A percentile compares a stretch with the other conserved stretches of the same genome.
Evolutionary conservation across 2,113 vertebrate species (phyloP).

Genomic region (Nannospalax galili): DNA sequence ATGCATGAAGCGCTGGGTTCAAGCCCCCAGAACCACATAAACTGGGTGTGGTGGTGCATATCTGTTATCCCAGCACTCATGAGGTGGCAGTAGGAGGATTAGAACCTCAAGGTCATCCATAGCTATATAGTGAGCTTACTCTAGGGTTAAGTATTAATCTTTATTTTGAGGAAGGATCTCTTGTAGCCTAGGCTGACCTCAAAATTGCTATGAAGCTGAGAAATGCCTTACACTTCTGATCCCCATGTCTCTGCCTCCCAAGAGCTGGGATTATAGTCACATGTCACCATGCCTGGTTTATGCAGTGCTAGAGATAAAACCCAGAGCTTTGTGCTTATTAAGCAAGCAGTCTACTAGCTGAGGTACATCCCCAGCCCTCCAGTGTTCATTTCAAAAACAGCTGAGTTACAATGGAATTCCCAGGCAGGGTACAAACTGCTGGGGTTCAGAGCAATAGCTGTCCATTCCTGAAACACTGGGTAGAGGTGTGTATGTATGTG

Average conservation of each 20-base stretch:
- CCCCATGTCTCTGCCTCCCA: neutral
- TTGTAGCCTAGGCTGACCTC: neutral
- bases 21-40: too few relatives aligned
- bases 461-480: too few relatives aligned
- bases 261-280: neutral
- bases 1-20: neutral
- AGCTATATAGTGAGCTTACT: neutral
- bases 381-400: neutral
- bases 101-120: neutral
- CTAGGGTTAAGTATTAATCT: neutral
- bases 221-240: neutral
- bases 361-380: too few relatives aligned
- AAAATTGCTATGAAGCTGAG: neutral
- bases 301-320: neutral
- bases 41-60: neutral
- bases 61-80: neutral
- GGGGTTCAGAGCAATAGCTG: neutral
- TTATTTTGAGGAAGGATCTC: neutral
- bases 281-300: neutral
- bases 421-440: rapidly evolving
- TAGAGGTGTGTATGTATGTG: too few relatives aligned
- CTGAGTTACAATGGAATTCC: neutral
- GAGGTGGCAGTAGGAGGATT: neutral
- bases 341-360: too few relatives aligned
- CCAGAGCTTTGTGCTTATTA: neutral